A percentile compares a stretch with the other conserved stretches of the same genome.
Conservation (phyloP, 1,140 invertebrate genomes). For the Nymphalis io region DNA sequence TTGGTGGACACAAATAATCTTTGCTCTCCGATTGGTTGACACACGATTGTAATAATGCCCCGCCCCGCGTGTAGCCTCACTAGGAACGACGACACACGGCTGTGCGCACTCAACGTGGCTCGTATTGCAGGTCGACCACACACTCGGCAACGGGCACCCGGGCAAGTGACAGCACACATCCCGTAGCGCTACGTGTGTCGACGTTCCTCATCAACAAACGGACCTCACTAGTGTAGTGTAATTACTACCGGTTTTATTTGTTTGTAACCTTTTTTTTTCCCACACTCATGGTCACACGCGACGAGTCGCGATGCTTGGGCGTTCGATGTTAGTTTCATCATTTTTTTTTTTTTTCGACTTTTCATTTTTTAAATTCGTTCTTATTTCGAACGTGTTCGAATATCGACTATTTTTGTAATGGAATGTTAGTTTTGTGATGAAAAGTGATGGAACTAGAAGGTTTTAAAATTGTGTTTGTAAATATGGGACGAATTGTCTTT, state of each 20-base stretch:
- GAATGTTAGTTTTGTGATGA: background rate
- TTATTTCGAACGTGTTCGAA: background rate
- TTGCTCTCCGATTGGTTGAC: background rate
- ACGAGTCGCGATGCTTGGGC: constrained; percentile 14
- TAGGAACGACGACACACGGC: constrained; percentile 79
- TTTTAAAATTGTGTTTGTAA: constrained; percentile 32
- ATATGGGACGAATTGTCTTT: constrained; percentile 25
- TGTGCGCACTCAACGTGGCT: constrained; percentile 65
- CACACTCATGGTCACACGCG: background rate
- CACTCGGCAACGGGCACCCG: constrained; percentile 67
- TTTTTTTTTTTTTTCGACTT: constrained; percentile 14
- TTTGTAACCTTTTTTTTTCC: constrained; percentile 32
- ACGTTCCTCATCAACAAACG: constrained; percentile 74
- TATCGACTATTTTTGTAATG: constrained; percentile 4
- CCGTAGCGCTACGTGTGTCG: constrained; percentile 71
- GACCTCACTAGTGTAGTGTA: constrained; percentile 77
- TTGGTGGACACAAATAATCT: no score
- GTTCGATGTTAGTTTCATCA: constrained; percentile 10
- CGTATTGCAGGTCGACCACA: constrained; percentile 69
- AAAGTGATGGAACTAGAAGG: constrained; percentile 15
- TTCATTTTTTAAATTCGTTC: background rate
- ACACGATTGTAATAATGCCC: constrained; percentile 20
- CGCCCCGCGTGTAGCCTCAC: constrained; percentile 61
- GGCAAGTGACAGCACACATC: constrained; percentile 62
- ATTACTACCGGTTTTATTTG: constrained; percentile 52